These are phyloP conservation scores for Zalophus californianus DNA, from an alignment of 2,797 vertebrate species.

Conservation along the genomic window DNA sequence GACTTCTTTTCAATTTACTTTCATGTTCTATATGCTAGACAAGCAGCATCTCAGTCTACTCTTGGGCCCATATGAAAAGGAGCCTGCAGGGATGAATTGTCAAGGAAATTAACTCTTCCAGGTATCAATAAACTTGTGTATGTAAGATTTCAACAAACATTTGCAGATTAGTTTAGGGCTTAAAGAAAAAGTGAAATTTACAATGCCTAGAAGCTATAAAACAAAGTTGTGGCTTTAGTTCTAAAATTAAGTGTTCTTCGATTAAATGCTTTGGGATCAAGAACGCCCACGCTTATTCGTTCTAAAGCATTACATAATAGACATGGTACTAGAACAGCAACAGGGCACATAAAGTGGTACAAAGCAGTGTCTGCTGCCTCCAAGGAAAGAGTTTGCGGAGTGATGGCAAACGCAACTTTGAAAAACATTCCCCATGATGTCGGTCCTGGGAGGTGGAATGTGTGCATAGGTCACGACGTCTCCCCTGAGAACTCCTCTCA, in stretches of 20 bases:
- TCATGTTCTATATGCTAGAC: background rate
- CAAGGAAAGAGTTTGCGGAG: background rate
- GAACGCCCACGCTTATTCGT: background rate
- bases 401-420: background rate
- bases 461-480: accelerated
- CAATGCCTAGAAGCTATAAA: slow-evolving; percentile 9
- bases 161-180: slow-evolving; percentile 47
- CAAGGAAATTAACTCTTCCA: slow-evolving; percentile 65
- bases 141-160: slow-evolving; percentile 50
- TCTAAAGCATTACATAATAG: background rate
- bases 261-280: slow-evolving; percentile 46
- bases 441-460: background rate
- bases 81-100: background rate
- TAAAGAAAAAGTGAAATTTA: slow-evolving; percentile 47
- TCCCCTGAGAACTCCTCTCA: background rate
- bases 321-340: background rate
- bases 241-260: slow-evolving; percentile 38
- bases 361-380: background rate
- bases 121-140: slow-evolving; percentile 54
- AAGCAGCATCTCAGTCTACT: background rate
- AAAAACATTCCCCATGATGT: background rate
- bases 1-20: background rate
- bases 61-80: slow-evolving; percentile 29
- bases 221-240: slow-evolving; percentile 13
- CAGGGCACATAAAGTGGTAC: background rate